Conservation (phyloP, 2,797 vertebrate genomes). For the Chaetodon trifasciatus region DNA sequence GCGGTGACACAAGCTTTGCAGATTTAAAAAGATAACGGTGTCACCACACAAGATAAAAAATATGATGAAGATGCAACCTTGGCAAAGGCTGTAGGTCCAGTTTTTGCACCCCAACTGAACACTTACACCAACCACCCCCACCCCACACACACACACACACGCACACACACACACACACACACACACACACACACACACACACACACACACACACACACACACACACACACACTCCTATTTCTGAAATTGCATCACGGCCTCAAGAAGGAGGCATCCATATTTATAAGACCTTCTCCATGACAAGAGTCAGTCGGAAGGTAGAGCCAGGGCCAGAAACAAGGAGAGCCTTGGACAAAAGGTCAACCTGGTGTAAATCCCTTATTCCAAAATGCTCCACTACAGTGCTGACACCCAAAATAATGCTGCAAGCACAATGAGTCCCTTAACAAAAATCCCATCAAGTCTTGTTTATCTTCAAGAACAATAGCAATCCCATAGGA, state of each 20-base stretch:
- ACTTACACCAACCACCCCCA: not conserved
- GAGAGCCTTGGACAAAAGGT: slow-evolving; percentile 71
- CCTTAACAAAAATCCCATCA: slow-evolving; percentile 56
- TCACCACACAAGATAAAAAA: slow-evolving; percentile 50
- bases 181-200: too few species aligned
- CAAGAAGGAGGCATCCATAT: slow-evolving; percentile 74
- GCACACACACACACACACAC: too few species aligned
- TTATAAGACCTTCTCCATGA: slow-evolving; percentile 72
- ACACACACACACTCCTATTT: slow-evolving; percentile 10
- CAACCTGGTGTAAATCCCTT: slow-evolving; percentile 60
- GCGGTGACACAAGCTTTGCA: slow-evolving; percentile 38
- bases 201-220: too few species aligned
- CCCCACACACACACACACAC: too few species aligned
- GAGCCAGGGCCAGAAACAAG: slow-evolving; percentile 32
- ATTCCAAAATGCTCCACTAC: slow-evolving; percentile 48
- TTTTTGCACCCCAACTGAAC: slow-evolving; percentile 45
- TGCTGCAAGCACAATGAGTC: slow-evolving; percentile 30
- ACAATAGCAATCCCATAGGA: slow-evolving; percentile 67
- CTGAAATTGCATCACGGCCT: slow-evolving; percentile 72
- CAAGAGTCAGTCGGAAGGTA: slow-evolving; percentile 60
- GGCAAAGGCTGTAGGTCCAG: slow-evolving; percentile 39
- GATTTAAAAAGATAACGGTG: slow-evolving; percentile 52
- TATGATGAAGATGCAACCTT: slow-evolving; percentile 56
- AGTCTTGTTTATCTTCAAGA: slow-evolving; percentile 50
- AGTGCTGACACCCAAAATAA: slow-evolving; percentile 38